Percentiles rank a stretch among this genome's conserved stretches.
Evolutionary conservation across 2,797 vertebrate genomes (phyloP).

Genomic region (Pogoniulus pusillus): DNA sequence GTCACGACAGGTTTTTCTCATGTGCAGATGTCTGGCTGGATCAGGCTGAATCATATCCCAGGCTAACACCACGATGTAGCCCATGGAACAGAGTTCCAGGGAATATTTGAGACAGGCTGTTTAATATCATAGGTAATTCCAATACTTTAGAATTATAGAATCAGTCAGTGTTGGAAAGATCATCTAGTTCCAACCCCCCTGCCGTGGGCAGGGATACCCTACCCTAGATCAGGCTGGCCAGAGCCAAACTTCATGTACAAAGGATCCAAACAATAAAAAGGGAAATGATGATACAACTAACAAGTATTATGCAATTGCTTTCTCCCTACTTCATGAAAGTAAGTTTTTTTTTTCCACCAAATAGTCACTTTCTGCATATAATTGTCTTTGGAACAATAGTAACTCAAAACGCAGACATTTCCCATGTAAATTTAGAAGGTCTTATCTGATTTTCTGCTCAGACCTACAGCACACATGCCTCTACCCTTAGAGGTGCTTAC

Average conservation of each 20-base stretch:
- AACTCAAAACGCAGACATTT: neutral
- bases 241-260: neutral
- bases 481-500: neutral
- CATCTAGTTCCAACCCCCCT: too few species aligned
- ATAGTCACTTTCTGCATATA: neutral
- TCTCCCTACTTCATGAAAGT: neutral
- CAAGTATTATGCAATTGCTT: neutral
- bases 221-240: too few species aligned
- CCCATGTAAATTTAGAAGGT: neutral
- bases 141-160: too few species aligned
- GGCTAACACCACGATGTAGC: neutral
- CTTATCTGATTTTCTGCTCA: neutral
- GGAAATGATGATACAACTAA: neutral
- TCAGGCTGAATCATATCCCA: neutral
- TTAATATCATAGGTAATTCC: neutral
- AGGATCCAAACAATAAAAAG: neutral
- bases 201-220: too few species aligned
- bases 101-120: neutral
- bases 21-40: neutral
- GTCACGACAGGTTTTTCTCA: neutral
- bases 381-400: constrained; percentile 1
- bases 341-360: neutral
- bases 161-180: too few species aligned
- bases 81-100: neutral
- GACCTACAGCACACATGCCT: neutral